These are phyloP conservation scores for Microplitis demolitor DNA, from an alignment of 1,140 invertebrate genomes.

Conservation along the genomic window DNA sequence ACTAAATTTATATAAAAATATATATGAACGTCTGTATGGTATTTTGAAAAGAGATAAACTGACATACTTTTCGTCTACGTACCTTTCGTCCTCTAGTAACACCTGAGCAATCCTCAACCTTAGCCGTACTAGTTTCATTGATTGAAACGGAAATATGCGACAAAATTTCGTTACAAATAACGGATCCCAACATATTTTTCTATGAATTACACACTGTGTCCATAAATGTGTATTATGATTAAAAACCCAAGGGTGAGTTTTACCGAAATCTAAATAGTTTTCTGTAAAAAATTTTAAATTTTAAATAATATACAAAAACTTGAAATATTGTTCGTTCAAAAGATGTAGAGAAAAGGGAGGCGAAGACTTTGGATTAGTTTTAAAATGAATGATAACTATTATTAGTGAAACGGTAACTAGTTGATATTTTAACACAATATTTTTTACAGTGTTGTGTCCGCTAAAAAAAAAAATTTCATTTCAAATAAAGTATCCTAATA, in stretches of 20 bases:
- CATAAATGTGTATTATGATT: slow-evolving; percentile 83
- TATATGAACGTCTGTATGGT: not conserved
- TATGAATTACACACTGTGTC: slow-evolving; percentile 75
- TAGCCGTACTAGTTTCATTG: slow-evolving; percentile 83
- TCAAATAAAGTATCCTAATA: too few relatives aligned
- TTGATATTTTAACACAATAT: too few relatives aligned
- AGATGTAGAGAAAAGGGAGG: too few relatives aligned
- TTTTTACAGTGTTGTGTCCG: too few relatives aligned
- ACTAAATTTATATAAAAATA: slow-evolving; percentile 51
- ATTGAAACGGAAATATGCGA: slow-evolving; percentile 83
- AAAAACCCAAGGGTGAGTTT: slow-evolving; percentile 78
- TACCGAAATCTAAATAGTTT: slow-evolving; percentile 78
- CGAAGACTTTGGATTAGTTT: too few relatives aligned
- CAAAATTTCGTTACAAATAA: slow-evolving; percentile 79
- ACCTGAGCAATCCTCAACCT: slow-evolving; percentile 73
- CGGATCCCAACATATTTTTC: slow-evolving; percentile 75
- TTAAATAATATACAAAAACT: not conserved
- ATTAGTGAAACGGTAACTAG: too few relatives aligned
- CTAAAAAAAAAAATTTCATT: too few relatives aligned
- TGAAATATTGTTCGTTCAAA: not conserved
- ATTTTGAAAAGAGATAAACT: slow-evolving; percentile 9
- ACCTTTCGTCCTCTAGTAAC: slow-evolving; percentile 75
- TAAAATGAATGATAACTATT: too few relatives aligned
- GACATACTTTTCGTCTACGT: slow-evolving; percentile 44
- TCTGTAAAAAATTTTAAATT: slow-evolving; percentile 50